Evolutionary conservation across 2,888 invertebrate species (phyloP).

Genomic region (Diadegma fenestrale): DNA sequence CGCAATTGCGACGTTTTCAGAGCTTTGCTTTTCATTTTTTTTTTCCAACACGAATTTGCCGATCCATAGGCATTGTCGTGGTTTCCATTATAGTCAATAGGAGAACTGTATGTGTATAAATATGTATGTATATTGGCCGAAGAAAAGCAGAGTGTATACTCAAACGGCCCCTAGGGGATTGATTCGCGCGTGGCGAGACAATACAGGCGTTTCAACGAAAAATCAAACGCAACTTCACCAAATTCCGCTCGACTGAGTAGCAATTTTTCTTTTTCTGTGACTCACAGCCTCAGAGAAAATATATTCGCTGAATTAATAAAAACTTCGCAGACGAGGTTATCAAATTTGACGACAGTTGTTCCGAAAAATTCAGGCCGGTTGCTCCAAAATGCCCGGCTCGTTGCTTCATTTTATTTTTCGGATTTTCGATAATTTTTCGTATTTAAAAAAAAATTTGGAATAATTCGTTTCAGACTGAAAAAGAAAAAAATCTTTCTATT

Average conservation of each 20-base stretch:
- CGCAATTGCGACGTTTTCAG: slow-evolving; percentile 53
- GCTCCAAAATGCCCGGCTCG: not conserved
- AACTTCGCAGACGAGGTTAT: not conserved
- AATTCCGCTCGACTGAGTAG: not conserved
- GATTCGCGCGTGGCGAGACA: slow-evolving; percentile 70
- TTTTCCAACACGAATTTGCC: slow-evolving; percentile 32
- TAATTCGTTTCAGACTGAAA: too few relatives aligned
- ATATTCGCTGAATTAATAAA: not conserved
- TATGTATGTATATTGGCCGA: slow-evolving; percentile 36
- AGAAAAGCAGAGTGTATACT: slow-evolving; percentile 60
- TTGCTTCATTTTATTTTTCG: not conserved
- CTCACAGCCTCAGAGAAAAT: not conserved
- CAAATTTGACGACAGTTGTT: not conserved
- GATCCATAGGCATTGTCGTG: slow-evolving; percentile 52
- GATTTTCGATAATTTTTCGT: not conserved
- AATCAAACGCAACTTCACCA: not conserved
- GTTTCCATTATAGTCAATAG: slow-evolving; percentile 51
- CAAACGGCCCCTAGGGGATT: slow-evolving; percentile 75
- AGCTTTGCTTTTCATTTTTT: slow-evolving; percentile 21
- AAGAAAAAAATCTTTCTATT: too few relatives aligned
- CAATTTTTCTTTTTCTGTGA: not conserved
- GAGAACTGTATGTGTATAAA: slow-evolving; percentile 28
- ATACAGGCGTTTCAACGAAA: not conserved
- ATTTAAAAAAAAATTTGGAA: too few relatives aligned
- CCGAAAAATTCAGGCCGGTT: not conserved